phyloP scores from a whole-genome alignment of 2,888 invertebrate genomes.

The Tigriopus californicus region DNA sequence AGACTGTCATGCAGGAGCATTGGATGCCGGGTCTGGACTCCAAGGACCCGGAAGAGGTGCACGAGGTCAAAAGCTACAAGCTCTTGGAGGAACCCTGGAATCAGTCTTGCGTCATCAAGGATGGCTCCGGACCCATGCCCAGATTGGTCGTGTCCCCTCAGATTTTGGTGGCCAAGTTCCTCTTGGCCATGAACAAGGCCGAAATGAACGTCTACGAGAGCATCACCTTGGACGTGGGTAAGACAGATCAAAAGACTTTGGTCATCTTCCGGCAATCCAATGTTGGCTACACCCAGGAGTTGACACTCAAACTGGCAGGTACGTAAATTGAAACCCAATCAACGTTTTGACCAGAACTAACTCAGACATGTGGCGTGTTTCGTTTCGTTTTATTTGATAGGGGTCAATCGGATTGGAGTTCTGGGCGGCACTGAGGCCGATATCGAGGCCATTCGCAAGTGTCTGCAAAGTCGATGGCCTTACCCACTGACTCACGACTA shows the following conservation, averaged over 20 bases:
- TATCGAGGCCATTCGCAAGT: neutral
- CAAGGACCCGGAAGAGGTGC: neutral
- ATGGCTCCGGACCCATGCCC: neutral
- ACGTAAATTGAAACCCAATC: neutral
- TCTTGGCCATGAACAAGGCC: neutral
- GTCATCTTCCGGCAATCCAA: slow-evolving; percentile 5
- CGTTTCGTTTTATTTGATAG: no score
- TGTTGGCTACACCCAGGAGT: neutral
- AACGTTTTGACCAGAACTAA: no score
- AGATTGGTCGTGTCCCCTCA: neutral
- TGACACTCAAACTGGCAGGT: neutral
- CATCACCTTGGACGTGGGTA: neutral
- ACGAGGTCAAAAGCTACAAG: neutral
- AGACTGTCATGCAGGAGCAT: neutral
- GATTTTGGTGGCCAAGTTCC: neutral
- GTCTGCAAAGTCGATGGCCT: slow-evolving; percentile 3
- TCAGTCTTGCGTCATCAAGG: neutral
- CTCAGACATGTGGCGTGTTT: no score
- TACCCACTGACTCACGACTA: slow-evolving; percentile 1
- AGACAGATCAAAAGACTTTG: neutral
- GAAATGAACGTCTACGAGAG: slow-evolving; percentile 2
- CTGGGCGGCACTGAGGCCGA: neutral
- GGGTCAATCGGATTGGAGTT: neutral
- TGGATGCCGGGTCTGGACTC: neutral
- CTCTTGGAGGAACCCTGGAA: neutral